phyloP scores from a whole-genome alignment of 2,888 invertebrate species.

The Tricholauxania praeusta region DNA sequence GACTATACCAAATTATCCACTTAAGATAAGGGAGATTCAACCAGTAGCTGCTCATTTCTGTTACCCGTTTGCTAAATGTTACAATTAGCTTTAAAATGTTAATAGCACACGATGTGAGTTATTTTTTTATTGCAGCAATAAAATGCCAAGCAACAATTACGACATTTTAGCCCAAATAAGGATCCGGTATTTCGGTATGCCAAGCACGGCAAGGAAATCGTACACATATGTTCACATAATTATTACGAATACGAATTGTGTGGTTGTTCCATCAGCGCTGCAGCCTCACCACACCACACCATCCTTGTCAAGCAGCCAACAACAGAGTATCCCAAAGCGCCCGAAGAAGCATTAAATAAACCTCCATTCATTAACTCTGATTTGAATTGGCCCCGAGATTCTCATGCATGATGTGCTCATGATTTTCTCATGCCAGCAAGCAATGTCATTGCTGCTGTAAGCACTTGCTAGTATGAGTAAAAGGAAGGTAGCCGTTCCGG shows the following conservation, averaged over 20 bases:
- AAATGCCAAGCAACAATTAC: constrained; percentile 27
- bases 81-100: constrained; percentile 10
- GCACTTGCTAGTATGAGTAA: not conserved
- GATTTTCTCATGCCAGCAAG: not conserved
- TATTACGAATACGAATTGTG: constrained; percentile 14
- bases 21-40: too few relatives aligned
- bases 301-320: too few relatives aligned
- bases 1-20: too few relatives aligned
- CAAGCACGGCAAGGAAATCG: constrained; percentile 18
- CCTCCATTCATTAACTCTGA: constrained; percentile 35
- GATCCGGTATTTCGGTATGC: constrained; percentile 4
- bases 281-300: constrained; percentile 4
- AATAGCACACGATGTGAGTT: constrained; percentile 10
- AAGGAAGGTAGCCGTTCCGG: too few relatives aligned
- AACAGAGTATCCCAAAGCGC: not conserved
- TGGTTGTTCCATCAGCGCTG: not conserved
- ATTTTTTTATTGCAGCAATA: constrained; percentile 28
- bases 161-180: constrained; percentile 8
- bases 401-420: constrained; percentile 6
- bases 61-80: not conserved
- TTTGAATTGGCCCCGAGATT: constrained; percentile 23
- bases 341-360: constrained; percentile 24
- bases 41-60: not conserved
- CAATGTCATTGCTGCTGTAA: not conserved
- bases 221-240: constrained; percentile 34